A percentile compares a stretch with the other conserved stretches of the same genome.
Evolutionary conservation across 2,888 invertebrate genomes (phyloP).

Genomic region (Spialia ferax): DNA sequence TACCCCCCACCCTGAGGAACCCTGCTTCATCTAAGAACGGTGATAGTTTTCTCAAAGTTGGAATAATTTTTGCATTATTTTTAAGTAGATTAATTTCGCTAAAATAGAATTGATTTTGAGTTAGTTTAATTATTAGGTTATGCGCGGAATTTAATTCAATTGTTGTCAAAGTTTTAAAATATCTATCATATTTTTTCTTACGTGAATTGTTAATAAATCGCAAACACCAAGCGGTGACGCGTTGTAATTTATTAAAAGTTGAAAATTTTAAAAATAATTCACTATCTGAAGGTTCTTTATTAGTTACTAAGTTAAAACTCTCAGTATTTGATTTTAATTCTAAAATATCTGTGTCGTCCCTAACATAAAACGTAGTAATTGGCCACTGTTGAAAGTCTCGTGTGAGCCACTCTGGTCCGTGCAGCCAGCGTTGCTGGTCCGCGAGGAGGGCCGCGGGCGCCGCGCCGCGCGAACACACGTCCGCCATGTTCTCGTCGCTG

Average conservation of each 20-base stretch:
- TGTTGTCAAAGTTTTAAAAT: not conserved
- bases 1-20: slow-evolving; percentile 51
- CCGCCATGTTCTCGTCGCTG: not conserved
- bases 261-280: slow-evolving; percentile 9
- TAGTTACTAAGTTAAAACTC: not conserved
- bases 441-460: not conserved
- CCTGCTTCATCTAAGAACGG: not conserved
- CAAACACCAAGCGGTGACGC: not conserved
- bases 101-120: slow-evolving; percentile 2
- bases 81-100: not conserved
- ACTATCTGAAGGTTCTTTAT: slow-evolving; percentile 3
- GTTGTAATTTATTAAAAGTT: slow-evolving; percentile 6
- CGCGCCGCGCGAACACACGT: slow-evolving; percentile 1
- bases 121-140: not conserved
- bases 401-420: not conserved
- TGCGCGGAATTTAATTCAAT: not conserved
- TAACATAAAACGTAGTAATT: slow-evolving; percentile 2
- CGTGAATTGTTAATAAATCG: not conserved
- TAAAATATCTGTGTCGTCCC: not conserved
- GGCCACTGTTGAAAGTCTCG: slow-evolving; percentile 8
- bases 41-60: not conserved
- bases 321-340: slow-evolving; percentile 9
- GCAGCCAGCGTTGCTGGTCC: not conserved
- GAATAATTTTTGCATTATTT: not conserved
- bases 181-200: not conserved